phyloP scores from a whole-genome alignment of 2,797 vertebrate genomes.

The Galago senegalensis region DNA sequence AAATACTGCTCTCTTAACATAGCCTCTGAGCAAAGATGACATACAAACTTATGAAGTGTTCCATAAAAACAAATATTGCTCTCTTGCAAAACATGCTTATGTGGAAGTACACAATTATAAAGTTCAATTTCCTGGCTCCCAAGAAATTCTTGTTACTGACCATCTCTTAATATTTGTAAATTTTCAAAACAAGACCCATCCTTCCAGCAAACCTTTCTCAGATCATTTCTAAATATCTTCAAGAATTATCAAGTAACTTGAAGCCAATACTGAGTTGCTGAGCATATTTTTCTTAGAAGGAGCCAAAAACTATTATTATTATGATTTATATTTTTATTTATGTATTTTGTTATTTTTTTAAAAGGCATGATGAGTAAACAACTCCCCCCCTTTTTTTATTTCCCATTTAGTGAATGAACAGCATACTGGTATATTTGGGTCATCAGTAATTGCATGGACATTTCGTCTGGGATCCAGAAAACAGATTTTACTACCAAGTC shows the following conservation, averaged over 20 bases:
- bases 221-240: constrained; percentile 40
- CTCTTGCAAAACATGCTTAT: constrained; percentile 11
- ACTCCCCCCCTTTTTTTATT: too few relatives aligned
- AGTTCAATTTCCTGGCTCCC: constrained; percentile 6
- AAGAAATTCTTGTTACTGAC: constrained; percentile 3
- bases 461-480: too few relatives aligned
- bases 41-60: background rate
- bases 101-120: constrained; percentile 35
- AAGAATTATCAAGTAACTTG: constrained; percentile 4
- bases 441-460: too few relatives aligned
- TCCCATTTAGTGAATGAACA: too few relatives aligned
- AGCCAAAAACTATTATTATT: background rate
- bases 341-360: too few relatives aligned
- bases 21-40: background rate
- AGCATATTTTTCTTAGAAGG: constrained; percentile 25
- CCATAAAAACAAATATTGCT: background rate
- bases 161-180: background rate
- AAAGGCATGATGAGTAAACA: too few relatives aligned
- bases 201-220: constrained; percentile 48
- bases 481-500: too few relatives aligned
- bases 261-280: background rate
- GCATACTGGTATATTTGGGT: too few relatives aligned
- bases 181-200: constrained; percentile 48
- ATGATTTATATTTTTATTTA: background rate
- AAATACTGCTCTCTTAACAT: background rate